Percentiles rank a stretch among this genome's conserved stretches.
Conservation (phyloP, 2,113 vertebrate genomes). For the Marcusenius ussheri region DNA sequence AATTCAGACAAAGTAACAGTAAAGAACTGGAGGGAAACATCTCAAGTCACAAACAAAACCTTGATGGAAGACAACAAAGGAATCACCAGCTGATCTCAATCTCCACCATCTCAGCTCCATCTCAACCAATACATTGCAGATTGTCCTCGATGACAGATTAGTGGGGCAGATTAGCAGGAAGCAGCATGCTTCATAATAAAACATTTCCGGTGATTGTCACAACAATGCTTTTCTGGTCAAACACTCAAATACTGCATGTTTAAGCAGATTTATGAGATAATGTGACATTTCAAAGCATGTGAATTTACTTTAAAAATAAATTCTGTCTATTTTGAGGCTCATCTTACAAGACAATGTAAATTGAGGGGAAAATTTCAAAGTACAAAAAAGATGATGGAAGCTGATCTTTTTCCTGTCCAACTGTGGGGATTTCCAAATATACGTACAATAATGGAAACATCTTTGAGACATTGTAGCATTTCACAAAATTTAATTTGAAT, state of each 20-base stretch:
- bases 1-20: neutral
- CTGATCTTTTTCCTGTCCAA: neutral
- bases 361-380: neutral
- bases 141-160: neutral
- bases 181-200: neutral
- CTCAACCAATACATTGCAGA: neutral
- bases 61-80: neutral
- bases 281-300: neutral
- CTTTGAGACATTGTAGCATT: neutral
- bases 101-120: neutral
- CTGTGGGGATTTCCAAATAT: neutral
- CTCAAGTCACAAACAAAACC: neutral
- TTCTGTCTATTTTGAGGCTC: neutral
- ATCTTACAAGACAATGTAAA: neutral
- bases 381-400: neutral
- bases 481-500: neutral
- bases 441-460: neutral
- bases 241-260: neutral
- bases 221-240: neutral
- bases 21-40: neutral
- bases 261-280: neutral
- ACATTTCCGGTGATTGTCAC: neutral
- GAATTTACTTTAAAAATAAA: neutral
- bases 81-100: neutral
- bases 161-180: neutral